Percentiles rank a stretch among this genome's conserved stretches.
Conservation (phyloP, 1,140 invertebrate genomes). For the Phymastichus coffea region DNA sequence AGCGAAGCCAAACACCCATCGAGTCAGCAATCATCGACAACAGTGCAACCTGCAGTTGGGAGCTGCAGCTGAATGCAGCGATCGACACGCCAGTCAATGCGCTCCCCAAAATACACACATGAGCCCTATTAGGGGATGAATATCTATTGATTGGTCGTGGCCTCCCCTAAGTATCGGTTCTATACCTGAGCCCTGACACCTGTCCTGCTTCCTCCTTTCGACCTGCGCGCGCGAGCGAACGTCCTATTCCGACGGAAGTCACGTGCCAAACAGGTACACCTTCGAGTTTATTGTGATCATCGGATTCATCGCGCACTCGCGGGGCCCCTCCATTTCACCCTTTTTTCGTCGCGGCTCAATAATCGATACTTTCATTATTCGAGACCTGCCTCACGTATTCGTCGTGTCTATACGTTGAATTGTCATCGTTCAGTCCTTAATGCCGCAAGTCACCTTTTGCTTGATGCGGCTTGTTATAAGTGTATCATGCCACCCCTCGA, state of each 20-base stretch:
- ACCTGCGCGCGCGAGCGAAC: conserved; percentile 46
- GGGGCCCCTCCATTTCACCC: background rate
- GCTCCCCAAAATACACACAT: background rate
- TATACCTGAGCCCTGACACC: conserved; percentile 46
- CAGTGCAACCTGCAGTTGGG: conserved; percentile 47
- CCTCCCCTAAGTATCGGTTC: conserved; percentile 25
- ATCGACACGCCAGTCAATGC: conserved; percentile 32
- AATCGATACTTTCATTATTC: conserved; percentile 22
- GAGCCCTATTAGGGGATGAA: conserved; percentile 53
- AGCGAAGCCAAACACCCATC: background rate
- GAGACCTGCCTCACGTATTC: background rate
- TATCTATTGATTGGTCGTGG: conserved; percentile 53
- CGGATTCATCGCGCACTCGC: background rate
- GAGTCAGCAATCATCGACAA: conserved; percentile 31
- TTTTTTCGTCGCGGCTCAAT: background rate
- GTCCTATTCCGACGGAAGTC: conserved; percentile 41
- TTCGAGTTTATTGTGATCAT: background rate
- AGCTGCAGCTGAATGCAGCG: conserved; percentile 48
- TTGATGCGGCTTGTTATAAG: too few relatives aligned
- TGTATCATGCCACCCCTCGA: background rate
- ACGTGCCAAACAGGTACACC: conserved; percentile 51
- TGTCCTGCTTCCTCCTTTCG: conserved; percentile 18
- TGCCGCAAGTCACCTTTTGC: background rate
- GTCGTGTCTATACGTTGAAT: background rate
- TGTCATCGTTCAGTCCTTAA: too few relatives aligned